Percentiles rank a stretch among this genome's conserved stretches.
Conservation (phyloP, 2,113 vertebrate species). For the Synodontis membranacea region DNA sequence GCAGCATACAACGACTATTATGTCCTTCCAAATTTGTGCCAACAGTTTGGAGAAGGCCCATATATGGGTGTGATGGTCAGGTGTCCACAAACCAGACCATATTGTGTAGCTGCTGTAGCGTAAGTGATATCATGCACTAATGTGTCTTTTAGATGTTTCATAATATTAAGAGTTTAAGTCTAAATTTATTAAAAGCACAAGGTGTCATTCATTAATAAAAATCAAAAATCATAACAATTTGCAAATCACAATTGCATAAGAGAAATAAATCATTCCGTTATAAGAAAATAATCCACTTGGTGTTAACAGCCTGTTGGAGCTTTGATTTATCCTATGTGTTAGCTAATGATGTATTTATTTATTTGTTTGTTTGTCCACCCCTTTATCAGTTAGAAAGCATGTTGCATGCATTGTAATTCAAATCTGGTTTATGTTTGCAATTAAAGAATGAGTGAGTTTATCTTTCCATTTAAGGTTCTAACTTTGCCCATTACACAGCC, state of each 20-base stretch:
- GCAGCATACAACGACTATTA: background rate
- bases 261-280: background rate
- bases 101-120: background rate
- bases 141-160: background rate
- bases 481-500: background rate
- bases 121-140: background rate
- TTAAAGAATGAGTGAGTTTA: background rate
- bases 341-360: background rate
- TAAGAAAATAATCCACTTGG: background rate
- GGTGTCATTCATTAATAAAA: background rate
- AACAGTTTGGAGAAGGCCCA: background rate
- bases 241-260: background rate
- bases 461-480: background rate
- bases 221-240: background rate
- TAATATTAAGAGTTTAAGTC: background rate
- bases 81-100: background rate
- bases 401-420: background rate
- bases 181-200: background rate
- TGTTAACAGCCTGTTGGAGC: no score
- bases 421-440: background rate
- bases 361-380: background rate
- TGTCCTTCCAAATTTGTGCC: no score
- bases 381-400: background rate
- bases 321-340: background rate
- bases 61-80: background rate